phyloP scores from a whole-genome alignment of 2,113 vertebrate species.

The Tenrec ecaudatus region DNA sequence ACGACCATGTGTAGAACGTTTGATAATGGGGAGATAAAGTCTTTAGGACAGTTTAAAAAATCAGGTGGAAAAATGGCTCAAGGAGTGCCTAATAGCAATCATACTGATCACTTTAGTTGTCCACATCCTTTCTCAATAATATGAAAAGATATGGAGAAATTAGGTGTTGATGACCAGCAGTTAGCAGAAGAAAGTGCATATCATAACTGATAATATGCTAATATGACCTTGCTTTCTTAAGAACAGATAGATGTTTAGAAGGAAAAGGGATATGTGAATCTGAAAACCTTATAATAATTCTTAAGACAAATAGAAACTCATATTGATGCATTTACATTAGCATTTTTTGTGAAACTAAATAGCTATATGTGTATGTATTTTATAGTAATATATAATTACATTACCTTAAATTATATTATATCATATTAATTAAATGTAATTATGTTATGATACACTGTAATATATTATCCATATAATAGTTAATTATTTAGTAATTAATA shows the following conservation, averaged over 20 bases:
- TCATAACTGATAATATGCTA: not conserved
- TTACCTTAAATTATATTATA: no score
- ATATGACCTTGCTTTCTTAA: slow-evolving; percentile 1
- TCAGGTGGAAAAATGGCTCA: not conserved
- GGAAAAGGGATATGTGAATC: not conserved
- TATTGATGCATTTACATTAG: not conserved
- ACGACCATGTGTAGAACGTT: not conserved
- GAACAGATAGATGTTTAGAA: not conserved
- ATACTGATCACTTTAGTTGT: not conserved
- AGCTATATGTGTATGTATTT: no score
- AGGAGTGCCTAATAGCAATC: not conserved
- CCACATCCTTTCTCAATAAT: not conserved
- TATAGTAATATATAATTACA: no score
- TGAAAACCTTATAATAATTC: not conserved
- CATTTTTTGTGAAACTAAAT: no score
- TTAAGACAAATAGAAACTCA: slow-evolving; percentile 4
- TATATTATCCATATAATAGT: no score
- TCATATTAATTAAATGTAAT: no score
- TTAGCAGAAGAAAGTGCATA: not conserved
- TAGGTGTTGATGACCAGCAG: not conserved
- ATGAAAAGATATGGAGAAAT: not conserved
- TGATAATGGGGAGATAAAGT: not conserved
- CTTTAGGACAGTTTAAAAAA: not conserved
- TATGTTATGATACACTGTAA: no score
- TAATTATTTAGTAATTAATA: no score